These are phyloP conservation scores for Ophion slaviceki DNA, from an alignment of 2,888 invertebrate species.

Conservation along the genomic window DNA sequence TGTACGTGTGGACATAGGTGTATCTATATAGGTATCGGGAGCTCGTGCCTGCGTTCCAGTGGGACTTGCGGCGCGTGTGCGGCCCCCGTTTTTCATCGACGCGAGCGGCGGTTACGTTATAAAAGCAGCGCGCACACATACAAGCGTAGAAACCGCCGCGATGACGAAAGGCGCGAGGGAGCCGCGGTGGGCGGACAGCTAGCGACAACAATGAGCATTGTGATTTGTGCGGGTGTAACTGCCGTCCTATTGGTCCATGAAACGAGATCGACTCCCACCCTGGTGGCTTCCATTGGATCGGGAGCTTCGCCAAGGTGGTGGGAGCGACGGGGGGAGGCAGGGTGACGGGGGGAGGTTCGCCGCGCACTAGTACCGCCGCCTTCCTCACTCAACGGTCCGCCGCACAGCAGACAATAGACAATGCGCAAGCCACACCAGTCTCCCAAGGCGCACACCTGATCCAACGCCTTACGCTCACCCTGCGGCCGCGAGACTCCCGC, in stretches of 20 bases:
- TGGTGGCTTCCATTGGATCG: conserved; percentile 75
- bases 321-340: conserved; percentile 64
- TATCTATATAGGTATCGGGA: neutral
- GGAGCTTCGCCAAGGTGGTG: conserved; percentile 65
- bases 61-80: conserved; percentile 52
- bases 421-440: conserved; percentile 73
- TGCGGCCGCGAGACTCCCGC: neutral
- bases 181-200: conserved; percentile 81
- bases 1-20: neutral
- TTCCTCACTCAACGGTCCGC: conserved; percentile 67
- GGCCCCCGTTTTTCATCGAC: conserved; percentile 47
- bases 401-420: conserved; percentile 78
- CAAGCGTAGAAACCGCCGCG: neutral
- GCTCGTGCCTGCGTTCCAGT: conserved; percentile 47
- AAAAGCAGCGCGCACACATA: conserved; percentile 27
- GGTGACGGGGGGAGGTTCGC: neutral
- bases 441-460: conserved; percentile 54
- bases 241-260: conserved; percentile 75
- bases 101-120: conserved; percentile 37
- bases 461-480: neutral
- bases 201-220: conserved; percentile 83
- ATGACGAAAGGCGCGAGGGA: conserved; percentile 55
- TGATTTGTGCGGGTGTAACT: conserved; percentile 83
- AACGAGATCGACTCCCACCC: conserved; percentile 73
- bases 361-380: conserved; percentile 68